Evolutionary conservation across 2,888 invertebrate genomes (phyloP).

Genomic region (Eristalinus aeneus): DNA sequence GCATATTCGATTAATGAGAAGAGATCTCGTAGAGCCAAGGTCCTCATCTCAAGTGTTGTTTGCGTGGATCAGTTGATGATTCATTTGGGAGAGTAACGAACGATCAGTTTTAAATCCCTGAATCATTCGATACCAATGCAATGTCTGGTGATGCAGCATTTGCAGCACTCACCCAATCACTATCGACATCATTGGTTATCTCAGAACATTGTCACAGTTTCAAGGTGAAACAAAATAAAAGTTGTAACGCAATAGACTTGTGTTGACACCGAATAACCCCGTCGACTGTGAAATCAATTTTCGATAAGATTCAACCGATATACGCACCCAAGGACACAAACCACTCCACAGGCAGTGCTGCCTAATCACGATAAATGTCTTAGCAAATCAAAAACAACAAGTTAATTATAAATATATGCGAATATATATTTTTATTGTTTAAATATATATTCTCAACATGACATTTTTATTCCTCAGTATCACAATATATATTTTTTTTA

Average conservation of each 20-base stretch:
- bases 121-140: no score
- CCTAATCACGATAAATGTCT: conserved; percentile 4
- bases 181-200: neutral
- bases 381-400: conserved; percentile 13
- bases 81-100: no score
- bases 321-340: neutral
- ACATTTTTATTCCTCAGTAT: conserved; percentile 61
- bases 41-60: no score
- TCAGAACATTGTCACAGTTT: neutral
- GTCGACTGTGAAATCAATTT: neutral
- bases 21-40: no score
- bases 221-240: neutral
- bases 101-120: no score
- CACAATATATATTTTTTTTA: conserved; percentile 54
- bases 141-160: neutral
- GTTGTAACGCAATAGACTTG: neutral
- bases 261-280: neutral
- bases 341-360: neutral
- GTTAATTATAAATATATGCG: conserved; percentile 45
- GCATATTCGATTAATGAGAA: no score
- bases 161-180: neutral
- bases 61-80: no score
- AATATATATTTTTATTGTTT: conserved; percentile 37
- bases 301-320: neutral
- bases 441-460: conserved; percentile 36